Percentiles rank a stretch among this genome's conserved stretches.
phyloP scores from a whole-genome alignment of 2,113 vertebrate genomes.

The Piprites chloris region DNA sequence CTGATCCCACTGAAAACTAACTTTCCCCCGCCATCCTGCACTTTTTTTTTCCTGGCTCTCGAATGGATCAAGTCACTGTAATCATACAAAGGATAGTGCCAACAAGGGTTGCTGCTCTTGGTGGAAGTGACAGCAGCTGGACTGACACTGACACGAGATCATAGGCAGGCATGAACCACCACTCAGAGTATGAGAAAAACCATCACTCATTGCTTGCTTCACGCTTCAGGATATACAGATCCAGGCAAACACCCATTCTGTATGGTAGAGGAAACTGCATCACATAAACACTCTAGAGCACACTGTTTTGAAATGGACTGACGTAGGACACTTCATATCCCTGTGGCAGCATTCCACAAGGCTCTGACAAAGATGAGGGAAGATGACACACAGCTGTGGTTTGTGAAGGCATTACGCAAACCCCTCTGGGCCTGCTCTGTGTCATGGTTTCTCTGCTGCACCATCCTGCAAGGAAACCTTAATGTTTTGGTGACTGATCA shows the following conservation, averaged over 20 bases:
- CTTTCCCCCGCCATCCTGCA: accelerated
- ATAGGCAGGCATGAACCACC: accelerated
- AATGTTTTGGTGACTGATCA: background rate
- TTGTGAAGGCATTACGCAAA: background rate
- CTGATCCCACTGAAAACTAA: background rate
- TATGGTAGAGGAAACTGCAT: background rate
- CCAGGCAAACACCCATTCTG: background rate
- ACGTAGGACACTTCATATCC: accelerated
- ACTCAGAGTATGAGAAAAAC: background rate
- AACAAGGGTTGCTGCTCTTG: background rate
- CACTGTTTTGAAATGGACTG: background rate
- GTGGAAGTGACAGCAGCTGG: background rate
- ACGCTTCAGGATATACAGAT: background rate
- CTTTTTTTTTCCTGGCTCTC: background rate
- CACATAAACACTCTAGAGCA: background rate
- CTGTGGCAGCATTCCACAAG: accelerated
- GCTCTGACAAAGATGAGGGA: background rate
- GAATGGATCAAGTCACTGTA: background rate
- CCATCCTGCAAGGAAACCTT: background rate
- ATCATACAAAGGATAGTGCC: background rate
- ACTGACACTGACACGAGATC: background rate
- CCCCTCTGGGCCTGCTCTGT: background rate
- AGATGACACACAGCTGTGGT: accelerated
- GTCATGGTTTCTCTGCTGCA: background rate
- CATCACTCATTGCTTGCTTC: accelerated